phyloP scores from a whole-genome alignment of 2,113 vertebrate genomes.

The Bubo bubo region DNA sequence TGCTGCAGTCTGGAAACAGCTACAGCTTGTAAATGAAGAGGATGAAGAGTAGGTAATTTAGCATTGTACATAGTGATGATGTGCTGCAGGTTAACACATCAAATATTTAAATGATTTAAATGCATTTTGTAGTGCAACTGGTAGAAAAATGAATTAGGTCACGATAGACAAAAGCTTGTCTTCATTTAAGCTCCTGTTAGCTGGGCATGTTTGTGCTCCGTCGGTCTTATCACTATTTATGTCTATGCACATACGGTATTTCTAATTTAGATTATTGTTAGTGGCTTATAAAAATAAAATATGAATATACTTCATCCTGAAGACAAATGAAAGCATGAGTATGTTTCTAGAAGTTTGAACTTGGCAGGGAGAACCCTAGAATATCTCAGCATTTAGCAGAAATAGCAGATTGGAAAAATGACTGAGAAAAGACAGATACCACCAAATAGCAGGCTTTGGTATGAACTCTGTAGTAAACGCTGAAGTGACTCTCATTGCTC shows the following conservation, averaged over 20 bases:
- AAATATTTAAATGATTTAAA: constrained; percentile 9
- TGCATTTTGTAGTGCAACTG: not conserved
- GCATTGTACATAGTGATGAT: not conserved
- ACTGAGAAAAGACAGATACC: not conserved
- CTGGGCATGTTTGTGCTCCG: not conserved
- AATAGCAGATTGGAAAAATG: not conserved
- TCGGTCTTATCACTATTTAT: not conserved
- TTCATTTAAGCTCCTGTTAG: not conserved
- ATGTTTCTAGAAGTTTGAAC: not conserved
- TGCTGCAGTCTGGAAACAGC: not conserved
- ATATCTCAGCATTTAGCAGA: not conserved
- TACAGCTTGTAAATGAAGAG: not conserved
- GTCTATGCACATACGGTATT: not conserved
- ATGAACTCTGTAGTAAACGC: not conserved
- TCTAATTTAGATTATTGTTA: not conserved
- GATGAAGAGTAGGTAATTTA: not conserved
- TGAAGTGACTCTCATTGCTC: not conserved
- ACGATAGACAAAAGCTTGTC: not conserved
- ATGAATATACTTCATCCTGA: not conserved
- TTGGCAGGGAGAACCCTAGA: not conserved
- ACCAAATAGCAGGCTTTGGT: not conserved
- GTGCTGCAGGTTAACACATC: not conserved
- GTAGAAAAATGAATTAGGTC: not conserved
- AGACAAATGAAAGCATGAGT: not conserved
- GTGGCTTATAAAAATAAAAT: not conserved